Evolutionary conservation across 2,113 vertebrate species (phyloP).

Genomic region (Limanda limanda): DNA sequence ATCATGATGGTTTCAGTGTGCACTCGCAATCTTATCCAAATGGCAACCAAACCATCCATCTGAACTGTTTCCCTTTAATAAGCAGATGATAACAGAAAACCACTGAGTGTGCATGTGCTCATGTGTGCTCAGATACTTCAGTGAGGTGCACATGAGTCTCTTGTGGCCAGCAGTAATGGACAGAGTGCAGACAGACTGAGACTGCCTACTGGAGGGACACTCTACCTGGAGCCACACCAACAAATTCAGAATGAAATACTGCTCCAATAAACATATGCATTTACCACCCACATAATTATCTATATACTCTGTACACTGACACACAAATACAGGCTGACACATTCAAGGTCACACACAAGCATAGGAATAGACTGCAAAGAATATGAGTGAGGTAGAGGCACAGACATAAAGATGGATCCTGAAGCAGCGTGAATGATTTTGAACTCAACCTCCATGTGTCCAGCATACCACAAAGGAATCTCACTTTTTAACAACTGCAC

Average conservation of each 20-base stretch:
- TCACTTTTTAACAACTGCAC: no score
- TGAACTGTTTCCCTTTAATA: slow-evolving; percentile 46
- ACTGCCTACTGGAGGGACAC: slow-evolving; percentile 14
- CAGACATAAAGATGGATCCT: slow-evolving; percentile 9
- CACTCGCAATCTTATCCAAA: not conserved
- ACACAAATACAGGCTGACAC: slow-evolving; percentile 13
- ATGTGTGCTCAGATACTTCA: slow-evolving; percentile 26
- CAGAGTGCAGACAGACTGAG: slow-evolving; percentile 40
- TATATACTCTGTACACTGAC: slow-evolving; percentile 11
- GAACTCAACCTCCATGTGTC: no score
- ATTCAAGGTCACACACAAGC: slow-evolving; percentile 21
- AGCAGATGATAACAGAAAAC: slow-evolving; percentile 31
- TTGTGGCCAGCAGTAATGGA: slow-evolving; percentile 45
- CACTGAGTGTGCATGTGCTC: slow-evolving; percentile 16
- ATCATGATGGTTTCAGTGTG: slow-evolving; percentile 42
- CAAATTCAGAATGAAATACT: slow-evolving; percentile 9
- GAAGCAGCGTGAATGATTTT: no score
- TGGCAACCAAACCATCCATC: slow-evolving; percentile 19
- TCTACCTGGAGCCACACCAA: slow-evolving; percentile 30
- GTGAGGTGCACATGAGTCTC: slow-evolving; percentile 26
- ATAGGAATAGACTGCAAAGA: not conserved
- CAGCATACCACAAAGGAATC: no score
- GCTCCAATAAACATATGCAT: slow-evolving; percentile 37
- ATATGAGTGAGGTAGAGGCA: not conserved
- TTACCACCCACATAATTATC: not conserved